Evolutionary conservation across 1,140 invertebrate species (phyloP).

Genomic region (Cherax destructor): DNA sequence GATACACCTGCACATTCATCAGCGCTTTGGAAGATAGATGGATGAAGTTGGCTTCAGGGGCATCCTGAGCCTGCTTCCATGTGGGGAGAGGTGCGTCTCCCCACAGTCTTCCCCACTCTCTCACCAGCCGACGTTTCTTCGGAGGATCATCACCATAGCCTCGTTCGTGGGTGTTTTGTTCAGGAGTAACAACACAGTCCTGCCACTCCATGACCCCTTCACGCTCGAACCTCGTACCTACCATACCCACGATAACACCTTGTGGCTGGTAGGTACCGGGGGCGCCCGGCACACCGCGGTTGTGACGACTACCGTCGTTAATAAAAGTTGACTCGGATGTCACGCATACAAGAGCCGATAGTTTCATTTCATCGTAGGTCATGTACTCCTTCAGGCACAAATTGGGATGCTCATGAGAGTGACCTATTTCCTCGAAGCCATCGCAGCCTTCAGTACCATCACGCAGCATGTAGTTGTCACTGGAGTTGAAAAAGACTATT

Average conservation of each 20-base stretch:
- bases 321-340: conserved; percentile 81
- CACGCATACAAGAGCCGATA: conserved; percentile 80
- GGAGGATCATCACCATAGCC: conserved; percentile 75
- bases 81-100: conserved; percentile 73
- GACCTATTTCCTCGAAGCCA: conserved; percentile 79
- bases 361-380: conserved; percentile 80
- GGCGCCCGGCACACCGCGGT: conserved; percentile 77
- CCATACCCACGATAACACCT: conserved; percentile 76
- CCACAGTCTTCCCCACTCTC: conserved; percentile 76
- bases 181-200: conserved; percentile 77
- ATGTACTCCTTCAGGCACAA: conserved; percentile 75
- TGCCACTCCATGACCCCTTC: conserved; percentile 79
- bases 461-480: conserved; percentile 78
- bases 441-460: conserved; percentile 76
- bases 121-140: conserved; percentile 71
- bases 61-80: conserved; percentile 74
- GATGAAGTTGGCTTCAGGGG: conserved; percentile 26
- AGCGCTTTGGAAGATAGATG: conserved; percentile 8
- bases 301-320: conserved; percentile 80
- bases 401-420: conserved; percentile 74
- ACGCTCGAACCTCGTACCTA: conserved; percentile 77
- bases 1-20: conserved; percentile 76
- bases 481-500: conserved; percentile 77
- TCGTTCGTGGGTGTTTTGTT: conserved; percentile 77
- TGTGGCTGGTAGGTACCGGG: conserved; percentile 72